Evolutionary conservation across 2,797 vertebrate species (phyloP).

Genomic region (Euthynnus affinis): DNA sequence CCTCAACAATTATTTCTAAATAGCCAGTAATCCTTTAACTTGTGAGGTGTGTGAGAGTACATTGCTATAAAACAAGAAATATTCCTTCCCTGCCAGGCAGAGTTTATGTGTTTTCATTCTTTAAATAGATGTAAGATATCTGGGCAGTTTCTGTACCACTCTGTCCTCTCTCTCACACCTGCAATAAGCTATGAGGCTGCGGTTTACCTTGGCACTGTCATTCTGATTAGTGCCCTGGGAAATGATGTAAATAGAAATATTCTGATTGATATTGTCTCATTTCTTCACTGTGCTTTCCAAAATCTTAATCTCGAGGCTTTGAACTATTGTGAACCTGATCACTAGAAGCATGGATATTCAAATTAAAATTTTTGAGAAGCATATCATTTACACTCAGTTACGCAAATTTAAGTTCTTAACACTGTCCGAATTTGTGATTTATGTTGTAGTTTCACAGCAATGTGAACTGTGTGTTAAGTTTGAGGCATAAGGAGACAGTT

Average conservation of each 20-base stretch:
- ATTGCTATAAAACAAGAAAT: constrained; percentile 7
- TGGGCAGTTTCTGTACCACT: constrained; percentile 14
- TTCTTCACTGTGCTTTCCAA: constrained; percentile 1
- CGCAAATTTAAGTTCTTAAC: neutral
- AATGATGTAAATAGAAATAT: constrained; percentile 52
- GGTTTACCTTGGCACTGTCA: constrained; percentile 43
- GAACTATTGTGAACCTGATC: neutral
- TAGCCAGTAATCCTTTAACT: neutral
- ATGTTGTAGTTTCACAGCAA: neutral
- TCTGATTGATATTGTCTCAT: constrained; percentile 47
- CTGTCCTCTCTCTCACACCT: constrained; percentile 14
- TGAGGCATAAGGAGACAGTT: neutral
- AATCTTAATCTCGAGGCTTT: constrained; percentile 27
- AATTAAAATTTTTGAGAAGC: constrained; percentile 1
- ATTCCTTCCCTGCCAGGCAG: neutral
- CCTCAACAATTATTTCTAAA: neutral
- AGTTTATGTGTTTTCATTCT: constrained; percentile 34
- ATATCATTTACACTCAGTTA: constrained; percentile 1
- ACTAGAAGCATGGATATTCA: neutral
- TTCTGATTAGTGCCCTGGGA: constrained; percentile 23
- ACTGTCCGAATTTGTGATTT: neutral
- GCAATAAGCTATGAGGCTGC: constrained; percentile 14
- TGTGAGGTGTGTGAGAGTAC: neutral
- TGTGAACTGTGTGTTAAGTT: neutral
- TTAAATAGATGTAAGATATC: constrained; percentile 23